Evolutionary conservation across 2,113 vertebrate genomes (phyloP), one percentile per base, ranked within the genome.

Genomic region (Phainopepla nitens): DNA sequence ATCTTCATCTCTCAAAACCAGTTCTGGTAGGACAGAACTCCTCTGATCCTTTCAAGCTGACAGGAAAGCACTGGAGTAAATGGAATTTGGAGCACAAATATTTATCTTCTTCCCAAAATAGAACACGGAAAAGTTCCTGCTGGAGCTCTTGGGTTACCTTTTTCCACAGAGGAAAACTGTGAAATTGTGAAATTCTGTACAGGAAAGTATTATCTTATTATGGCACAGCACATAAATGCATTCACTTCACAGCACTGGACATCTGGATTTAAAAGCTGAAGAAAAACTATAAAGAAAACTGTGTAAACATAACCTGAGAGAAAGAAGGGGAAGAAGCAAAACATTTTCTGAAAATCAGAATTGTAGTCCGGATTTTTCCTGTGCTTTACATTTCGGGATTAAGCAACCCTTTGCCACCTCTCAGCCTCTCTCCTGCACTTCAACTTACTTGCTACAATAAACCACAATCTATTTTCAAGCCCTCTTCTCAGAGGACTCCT

Each of bases 331-430:
- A 66, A 79, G 44, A 25, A 82, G 9, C 28, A 73, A 58, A 92
- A 36, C 1, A 41, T 50, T 62, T 82, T 44, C 70, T 62, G 47
- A 85, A 79, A 82, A 66, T 29, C 70, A 50, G 22, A 72, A 68
- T 28, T 1, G 0, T 7, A 65, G 21, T 45, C 22, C 0, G 0
- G 25, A 56, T 50, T 87, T 81, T 47, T 33, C 16, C 23, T 2
- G 11, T 13, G 25, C 35, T 86, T 77, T 31, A 73, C 10, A 28
- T 47, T 49, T 88, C 51, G 54, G 28, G 36, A 79, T 69, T 36
- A 49, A 78, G 13, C 18, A 44, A 4, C 36, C 66, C 11, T 62
- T 75, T 79, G 35, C 33, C 25, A 56, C 15, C 19, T 60, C 49
- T 80, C 75, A 68, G 36, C 31, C 45, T 73, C n/a, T 29, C 29